Base-by-base conservation (phyloP, 2,888 invertebrate species). In the Mylabris sibirica region DNA sequence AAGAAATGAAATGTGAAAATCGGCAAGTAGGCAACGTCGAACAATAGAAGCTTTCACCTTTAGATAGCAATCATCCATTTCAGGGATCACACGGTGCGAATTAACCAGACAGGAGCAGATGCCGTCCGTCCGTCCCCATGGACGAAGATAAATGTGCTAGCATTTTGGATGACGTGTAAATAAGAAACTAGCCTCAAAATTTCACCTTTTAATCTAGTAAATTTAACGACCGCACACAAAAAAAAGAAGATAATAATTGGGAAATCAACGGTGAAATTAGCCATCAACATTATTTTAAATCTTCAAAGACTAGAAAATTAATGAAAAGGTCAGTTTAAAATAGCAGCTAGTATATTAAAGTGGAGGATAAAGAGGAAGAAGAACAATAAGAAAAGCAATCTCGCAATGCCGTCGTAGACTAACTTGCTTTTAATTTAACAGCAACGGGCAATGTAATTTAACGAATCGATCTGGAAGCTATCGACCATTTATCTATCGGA, bases 381-480 rank as follows among this genome's bases (percentile, higher is more conserved):
- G 73, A 74, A 74, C 76, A 79, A 77, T 77, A 77, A 77, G 79
- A 78, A 79, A 76, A 79, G 78, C 78, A 75, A 78, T 78, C 75
- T 77, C 75, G 73, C 72, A 72, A 74, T 75, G 77, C 77, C 76
- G 76, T 78, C 76, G 76, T 77, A 77, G 79, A 79, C 80, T 80
- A 81, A 81, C 80, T 80, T 80, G 78, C 81, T 81, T 82, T 83
- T 84, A 84, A 84, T 84, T 84, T 83, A 83, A 83, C 82, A 81
- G 80, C 78, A 78, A 79, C 80, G 79, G 78, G 80, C 79, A 74
- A 80, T 79, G 84, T 83, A 84, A 84, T 83, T 84, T 83, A 81
- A 77, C 77, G 80, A 79, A 83, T 83, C 82, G 83, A 82, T 81
- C 80, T 76, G 80, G 72, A 78, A 68, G 76, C 80, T 79, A 82